Evolutionary conservation across 2,888 invertebrate species (phyloP), one percentile per base, ranked within the genome.

Genomic region (Philereme vetulata): DNA sequence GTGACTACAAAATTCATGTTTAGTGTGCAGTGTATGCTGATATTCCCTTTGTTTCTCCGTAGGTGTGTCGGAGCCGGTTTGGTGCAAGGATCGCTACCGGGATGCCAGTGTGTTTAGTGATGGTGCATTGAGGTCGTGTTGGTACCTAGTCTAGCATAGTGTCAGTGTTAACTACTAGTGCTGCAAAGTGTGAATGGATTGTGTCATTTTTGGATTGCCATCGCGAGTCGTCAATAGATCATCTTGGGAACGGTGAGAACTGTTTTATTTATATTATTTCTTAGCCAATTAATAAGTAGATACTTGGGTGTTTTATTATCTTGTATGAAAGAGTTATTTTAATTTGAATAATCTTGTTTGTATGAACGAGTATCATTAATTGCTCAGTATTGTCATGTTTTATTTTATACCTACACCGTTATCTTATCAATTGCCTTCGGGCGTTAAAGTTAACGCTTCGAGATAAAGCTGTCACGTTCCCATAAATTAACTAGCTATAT

Each of bases 131-230:
- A 81, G 82, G 78, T 86, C 82, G 88, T 87, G 85, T 81, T 78
- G 75, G 78, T 83, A 81, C 84, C 77, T 82, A 77, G 72, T 84
- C 76, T 82, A 78, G 73, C 77, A 70, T 78, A 80, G 89, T 90
- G 90, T 86, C 80, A 85, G 90, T 91, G 91, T 84, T 81, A 82
- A 84, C 84, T 83, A 86, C 21, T 81, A 89, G 90, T 90, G 89
- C 84, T 74, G 72, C 74, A 75, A 77, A 70, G 91, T 92, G 90
- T 91, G 88, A 79, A 88, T 89, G 90, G 85, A 90, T 92, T 91
- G 91, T 90, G 90, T 84, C 77, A 80, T 73, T 79, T 84, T 90
- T 88, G 91, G 91, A 92, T 92, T 92, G 88, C 86, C 85, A 85
- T 79, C 85, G 86, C 84, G 84, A 85, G 84, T 91, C 90, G 81